Conservation (phyloP, 2,797 vertebrate genomes). For the Channallabes apus region DNA sequence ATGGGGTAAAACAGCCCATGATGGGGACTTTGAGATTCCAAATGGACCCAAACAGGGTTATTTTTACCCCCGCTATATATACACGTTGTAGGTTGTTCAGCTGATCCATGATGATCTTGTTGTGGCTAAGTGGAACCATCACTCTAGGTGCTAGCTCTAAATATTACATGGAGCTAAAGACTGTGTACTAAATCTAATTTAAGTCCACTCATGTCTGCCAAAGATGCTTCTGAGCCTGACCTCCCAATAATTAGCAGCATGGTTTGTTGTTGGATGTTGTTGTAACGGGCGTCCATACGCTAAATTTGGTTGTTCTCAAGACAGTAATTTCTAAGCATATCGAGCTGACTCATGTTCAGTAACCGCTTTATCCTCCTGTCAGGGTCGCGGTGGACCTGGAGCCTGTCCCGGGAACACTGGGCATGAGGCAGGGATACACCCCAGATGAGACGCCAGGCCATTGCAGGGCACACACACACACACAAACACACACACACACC, state of each 20-base stretch:
- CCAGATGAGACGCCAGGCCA: background rate
- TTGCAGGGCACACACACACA: background rate
- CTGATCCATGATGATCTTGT: background rate
- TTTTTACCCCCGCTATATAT: background rate
- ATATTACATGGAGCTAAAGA: background rate
- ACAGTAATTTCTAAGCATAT: constrained; percentile 1
- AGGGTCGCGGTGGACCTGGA: constrained; percentile 11
- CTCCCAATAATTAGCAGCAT: background rate
- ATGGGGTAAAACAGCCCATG: background rate
- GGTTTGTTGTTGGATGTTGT: background rate
- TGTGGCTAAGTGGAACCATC: background rate
- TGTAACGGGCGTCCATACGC: background rate
- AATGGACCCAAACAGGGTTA: background rate
- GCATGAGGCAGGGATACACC: background rate
- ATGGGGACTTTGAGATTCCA: background rate
- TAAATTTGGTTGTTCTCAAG: constrained; percentile 13
- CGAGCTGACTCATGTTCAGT: constrained; percentile 3
- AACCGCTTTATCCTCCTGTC: constrained; percentile 2
- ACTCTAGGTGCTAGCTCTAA: background rate
- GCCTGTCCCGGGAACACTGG: background rate
- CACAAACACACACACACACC: background rate
- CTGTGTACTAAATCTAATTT: background rate
- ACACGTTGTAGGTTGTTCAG: background rate
- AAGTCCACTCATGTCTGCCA: background rate
- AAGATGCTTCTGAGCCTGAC: background rate